Conservation (phyloP, 1,140 invertebrate genomes). For the Centruroides vittatus region DNA sequence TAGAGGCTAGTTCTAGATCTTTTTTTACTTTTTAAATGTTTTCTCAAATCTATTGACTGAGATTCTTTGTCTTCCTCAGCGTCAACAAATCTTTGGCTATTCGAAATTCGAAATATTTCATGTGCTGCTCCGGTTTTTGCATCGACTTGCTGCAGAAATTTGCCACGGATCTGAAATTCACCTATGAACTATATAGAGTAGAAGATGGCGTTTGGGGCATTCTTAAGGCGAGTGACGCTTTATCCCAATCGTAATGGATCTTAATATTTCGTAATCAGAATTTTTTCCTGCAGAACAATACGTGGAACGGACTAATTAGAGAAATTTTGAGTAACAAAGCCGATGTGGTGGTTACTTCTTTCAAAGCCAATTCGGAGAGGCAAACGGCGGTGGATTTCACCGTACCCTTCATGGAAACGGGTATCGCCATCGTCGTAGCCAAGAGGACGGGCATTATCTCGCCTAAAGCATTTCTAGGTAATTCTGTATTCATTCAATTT, state of each 20-base stretch:
- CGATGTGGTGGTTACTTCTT: constrained; percentile 91
- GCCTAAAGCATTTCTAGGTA: constrained; percentile 88
- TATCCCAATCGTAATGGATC: neutral
- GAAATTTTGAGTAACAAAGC: constrained; percentile 79
- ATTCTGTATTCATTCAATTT: constrained; percentile 9
- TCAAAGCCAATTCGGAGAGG: constrained; percentile 93
- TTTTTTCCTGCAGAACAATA: constrained; percentile 47
- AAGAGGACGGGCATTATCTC: constrained; percentile 97
- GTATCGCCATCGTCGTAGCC: constrained; percentile 92
- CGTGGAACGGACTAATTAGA: constrained; percentile 93
- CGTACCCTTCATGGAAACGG: constrained; percentile 95
- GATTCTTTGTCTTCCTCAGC: constrained; percentile 32
- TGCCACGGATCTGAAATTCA: constrained; percentile 84
- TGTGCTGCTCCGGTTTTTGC: constrained; percentile 97
- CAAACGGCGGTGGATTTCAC: constrained; percentile 88
- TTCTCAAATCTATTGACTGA: neutral
- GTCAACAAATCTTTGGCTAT: constrained; percentile 58
- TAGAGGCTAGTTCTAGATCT: neutral
- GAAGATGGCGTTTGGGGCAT: constrained; percentile 90
- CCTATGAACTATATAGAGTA: constrained; percentile 84
- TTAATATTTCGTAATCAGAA: neutral
- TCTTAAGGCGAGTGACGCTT: constrained; percentile 8
- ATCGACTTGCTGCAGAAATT: constrained; percentile 55
- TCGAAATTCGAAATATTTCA: constrained; percentile 61
- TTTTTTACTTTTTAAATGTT: neutral